Conservation (phyloP, 1,140 invertebrate species). For the Dolichoris vasculosae region DNA sequence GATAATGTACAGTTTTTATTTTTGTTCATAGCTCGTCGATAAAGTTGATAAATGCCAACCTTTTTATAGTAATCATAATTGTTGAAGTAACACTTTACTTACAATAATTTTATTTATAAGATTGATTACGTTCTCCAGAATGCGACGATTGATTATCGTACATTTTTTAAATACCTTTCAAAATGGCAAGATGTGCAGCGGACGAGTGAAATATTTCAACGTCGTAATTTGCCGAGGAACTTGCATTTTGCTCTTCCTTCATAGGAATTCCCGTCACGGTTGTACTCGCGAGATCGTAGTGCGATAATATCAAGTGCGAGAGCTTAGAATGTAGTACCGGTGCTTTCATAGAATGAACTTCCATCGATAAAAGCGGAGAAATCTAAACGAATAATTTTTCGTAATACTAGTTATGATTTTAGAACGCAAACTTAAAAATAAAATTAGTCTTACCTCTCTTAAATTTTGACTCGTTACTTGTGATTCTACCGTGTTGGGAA, state of each 20-base stretch:
- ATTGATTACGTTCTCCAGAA: too few relatives aligned
- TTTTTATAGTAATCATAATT: too few relatives aligned
- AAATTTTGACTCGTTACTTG: conserved; percentile 82
- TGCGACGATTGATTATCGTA: too few relatives aligned
- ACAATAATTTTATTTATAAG: too few relatives aligned
- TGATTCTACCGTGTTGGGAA: conserved; percentile 84
- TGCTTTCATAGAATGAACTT: conserved; percentile 83
- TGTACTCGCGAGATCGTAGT: conserved; percentile 95
- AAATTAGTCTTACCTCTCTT: conserved; percentile 75
- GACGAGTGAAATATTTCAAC: conserved; percentile 95
- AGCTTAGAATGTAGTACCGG: conserved; percentile 78
- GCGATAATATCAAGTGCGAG: conserved; percentile 84
- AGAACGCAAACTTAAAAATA: neutral
- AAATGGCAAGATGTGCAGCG: conserved; percentile 86
- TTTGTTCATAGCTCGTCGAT: too few relatives aligned
- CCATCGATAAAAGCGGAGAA: conserved; percentile 79
- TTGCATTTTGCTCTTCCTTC: conserved; percentile 99
- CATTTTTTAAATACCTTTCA: conserved; percentile 76
- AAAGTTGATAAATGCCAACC: too few relatives aligned
- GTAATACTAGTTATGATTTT: conserved; percentile 32
- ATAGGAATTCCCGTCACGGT: conserved; percentile 98
- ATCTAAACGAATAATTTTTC: conserved; percentile 70
- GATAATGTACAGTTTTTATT: too few relatives aligned
- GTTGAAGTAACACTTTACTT: too few relatives aligned
- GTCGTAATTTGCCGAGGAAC: conserved; percentile 97